Base-by-base conservation (phyloP, 2,888 invertebrate genomes). In the Pristionchus maxplancki region DNA sequence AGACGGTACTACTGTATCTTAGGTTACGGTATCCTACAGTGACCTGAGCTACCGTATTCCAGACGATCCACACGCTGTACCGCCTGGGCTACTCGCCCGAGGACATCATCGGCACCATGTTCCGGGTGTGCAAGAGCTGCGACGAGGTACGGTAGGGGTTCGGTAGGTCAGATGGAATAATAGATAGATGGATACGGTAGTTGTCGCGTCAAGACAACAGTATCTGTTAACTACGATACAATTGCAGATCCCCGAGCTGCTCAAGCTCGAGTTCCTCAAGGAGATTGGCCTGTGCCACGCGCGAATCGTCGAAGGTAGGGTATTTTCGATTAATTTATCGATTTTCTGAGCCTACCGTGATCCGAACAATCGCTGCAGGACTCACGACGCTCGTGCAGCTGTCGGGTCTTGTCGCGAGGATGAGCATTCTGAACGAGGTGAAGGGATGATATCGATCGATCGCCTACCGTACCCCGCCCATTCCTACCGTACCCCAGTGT, bases 91-190 rank as follows among this genome's bases (percentile, higher is more conserved):
- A 99, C 95, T 98, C 98, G 0, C 96, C 98, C 0, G 98, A 99
- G 95, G 99, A 99, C 96, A 97, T 99, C 78, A 97, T 99, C 93
- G 96, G 97, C 90, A 99, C 98, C 95, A 96, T 98, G 90, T 98
- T 98, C 95, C 96, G 97, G 92, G 98, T 99, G 44, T 97, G 97
- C 95, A 98, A 98, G 95, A 97, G 96, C 91, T 96, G 97, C 94
- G 90, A 90, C 90, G 82, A 90, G 82, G 50, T 89, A 48, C 40
- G 78, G 13, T 28, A 78, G n/a, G n/a, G n/a, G n/a, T n/a, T n/a
- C n/a, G n/a, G n/a, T n/a, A n/a, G n/a, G n/a, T n/a, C n/a, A n/a
- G n/a, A n/a, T n/a, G n/a, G n/a, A n/a, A n/a, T n/a, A n/a, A n/a
- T n/a, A n/a, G n/a, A n/a, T n/a, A n/a, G n/a, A n/a, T n/a, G n/a